Percentiles rank a stretch among this genome's conserved stretches.
Evolutionary conservation across 2,888 invertebrate genomes (phyloP).

Genomic region (Tethea ocularis): DNA sequence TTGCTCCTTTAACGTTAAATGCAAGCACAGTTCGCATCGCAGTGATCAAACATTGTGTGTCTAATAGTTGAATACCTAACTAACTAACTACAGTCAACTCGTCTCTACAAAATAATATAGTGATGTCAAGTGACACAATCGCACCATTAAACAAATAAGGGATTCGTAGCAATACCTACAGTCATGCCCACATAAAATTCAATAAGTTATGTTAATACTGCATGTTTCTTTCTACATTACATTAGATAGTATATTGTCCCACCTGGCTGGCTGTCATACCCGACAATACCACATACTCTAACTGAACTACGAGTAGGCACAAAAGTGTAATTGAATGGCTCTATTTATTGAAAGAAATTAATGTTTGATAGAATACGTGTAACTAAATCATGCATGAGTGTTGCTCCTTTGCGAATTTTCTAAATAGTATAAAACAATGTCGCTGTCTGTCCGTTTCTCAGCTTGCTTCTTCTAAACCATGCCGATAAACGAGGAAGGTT

Average conservation of each 20-base stretch:
- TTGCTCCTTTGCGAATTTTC: slow-evolving; percentile 6
- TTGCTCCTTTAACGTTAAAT: not conserved
- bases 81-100: not conserved
- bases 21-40: not conserved
- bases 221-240: no score
- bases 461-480: no score
- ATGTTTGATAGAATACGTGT: not conserved
- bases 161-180: not conserved
- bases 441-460: no score
- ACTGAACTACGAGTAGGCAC: no score
- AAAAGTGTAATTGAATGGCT: no score
- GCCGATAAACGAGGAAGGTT: no score
- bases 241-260: not conserved
- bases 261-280: not conserved
- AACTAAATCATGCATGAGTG: not conserved
- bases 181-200: not conserved
- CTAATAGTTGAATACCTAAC: not conserved
- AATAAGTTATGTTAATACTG: not conserved
- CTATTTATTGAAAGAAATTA: no score
- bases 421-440: no score
- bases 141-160: not conserved
- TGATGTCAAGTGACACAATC: not conserved
- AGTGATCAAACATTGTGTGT: not conserved
- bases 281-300: not conserved
- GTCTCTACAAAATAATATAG: no score